Evolutionary conservation across 2,797 vertebrate genomes (phyloP), one percentile per base, ranked within the genome.

Genomic region (Sparus aurata): DNA sequence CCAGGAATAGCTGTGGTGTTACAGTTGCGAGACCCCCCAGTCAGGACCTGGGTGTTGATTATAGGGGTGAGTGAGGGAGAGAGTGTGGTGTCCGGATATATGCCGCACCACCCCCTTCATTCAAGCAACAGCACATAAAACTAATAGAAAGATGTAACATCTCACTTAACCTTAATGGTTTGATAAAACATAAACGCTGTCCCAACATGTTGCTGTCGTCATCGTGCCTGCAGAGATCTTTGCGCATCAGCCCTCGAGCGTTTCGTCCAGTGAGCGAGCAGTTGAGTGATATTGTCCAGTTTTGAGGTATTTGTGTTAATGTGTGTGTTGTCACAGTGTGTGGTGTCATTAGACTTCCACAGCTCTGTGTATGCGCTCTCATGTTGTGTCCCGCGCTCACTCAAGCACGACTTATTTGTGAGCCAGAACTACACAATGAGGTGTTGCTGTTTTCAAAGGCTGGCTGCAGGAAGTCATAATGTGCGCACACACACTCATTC

Each of bases 11-110:
- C 86, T 84, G 83, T 84, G 79, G 82, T 85, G 73, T 90, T 91
- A 87, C 86, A 93, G 88, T 92, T 84, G 82, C 5, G 13, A 91
- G 91, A 93, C 91, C 93, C 91, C 92, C 94, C 93, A 92, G 86
- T 82, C 76, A 73, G 91, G 71, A 79, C 67, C 64, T 41, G 80
- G 79, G 75, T 80, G 87, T 83, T 77, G 89, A 87, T 84, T 89
- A 77, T 85, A 79, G 80, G 77, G 71, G 61, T 68, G 73, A 70
- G 65, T 59, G 62, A 69, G 13, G 54, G 73, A 73, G 75, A 45
- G 79, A 57, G 78, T 43, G 79, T 73, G 82, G 75, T 87, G 82
- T 84, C 77, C 55, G 70, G 83, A 84, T 83, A 84, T 83, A 67
- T 81, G 73, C 80, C 66, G 75, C 75, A 50, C 34, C 47, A 4